Evolutionary conservation across 2,797 vertebrate species (phyloP), one percentile per base, ranked within the genome.

Genomic region (Smutsia gigantea): DNA sequence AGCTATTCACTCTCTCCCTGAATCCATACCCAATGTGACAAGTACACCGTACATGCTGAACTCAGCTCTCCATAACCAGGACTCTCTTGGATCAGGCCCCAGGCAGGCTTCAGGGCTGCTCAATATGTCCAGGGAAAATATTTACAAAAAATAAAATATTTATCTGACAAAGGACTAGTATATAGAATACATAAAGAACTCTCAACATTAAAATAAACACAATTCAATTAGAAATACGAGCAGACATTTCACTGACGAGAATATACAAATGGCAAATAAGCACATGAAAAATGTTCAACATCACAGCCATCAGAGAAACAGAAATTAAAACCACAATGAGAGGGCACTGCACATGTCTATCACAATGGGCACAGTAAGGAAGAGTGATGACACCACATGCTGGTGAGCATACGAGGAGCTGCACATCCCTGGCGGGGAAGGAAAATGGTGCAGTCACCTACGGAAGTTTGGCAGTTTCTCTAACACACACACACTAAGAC

Each of bases 261-360:
- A 87, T 18, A 78, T 0, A 59, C 2, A 57, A 19, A n/a, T 21
- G n/a, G n/a, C 27, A 53, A 86, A 17, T 3, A 72, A 75, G 23
- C 9, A n/a, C 25, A 59, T 19, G 15, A n/a, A n/a, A n/a, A n/a
- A n/a, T n/a, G n/a, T n/a, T n/a, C n/a, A n/a, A n/a, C n/a, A n/a
- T n/a, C n/a, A n/a, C n/a, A n/a, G n/a, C n/a, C n/a, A n/a, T n/a
- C n/a, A n/a, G n/a, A n/a, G n/a, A n/a, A n/a, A n/a, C n/a, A n/a
- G n/a, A n/a, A n/a, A n/a, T n/a, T n/a, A n/a, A n/a, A n/a, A n/a
- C n/a, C n/a, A n/a, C n/a, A 55, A 68, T 11, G 72, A 71, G 75
- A 3, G 0, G 12, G 4, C 25, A 31, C 46, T 3, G 4, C 9
- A 42, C 27, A 13, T 1, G 18, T 5, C 49, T 51, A 13, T 14